Evolutionary conservation across 2,113 vertebrate genomes (phyloP).

Genomic region (Hystrix cristata): DNA sequence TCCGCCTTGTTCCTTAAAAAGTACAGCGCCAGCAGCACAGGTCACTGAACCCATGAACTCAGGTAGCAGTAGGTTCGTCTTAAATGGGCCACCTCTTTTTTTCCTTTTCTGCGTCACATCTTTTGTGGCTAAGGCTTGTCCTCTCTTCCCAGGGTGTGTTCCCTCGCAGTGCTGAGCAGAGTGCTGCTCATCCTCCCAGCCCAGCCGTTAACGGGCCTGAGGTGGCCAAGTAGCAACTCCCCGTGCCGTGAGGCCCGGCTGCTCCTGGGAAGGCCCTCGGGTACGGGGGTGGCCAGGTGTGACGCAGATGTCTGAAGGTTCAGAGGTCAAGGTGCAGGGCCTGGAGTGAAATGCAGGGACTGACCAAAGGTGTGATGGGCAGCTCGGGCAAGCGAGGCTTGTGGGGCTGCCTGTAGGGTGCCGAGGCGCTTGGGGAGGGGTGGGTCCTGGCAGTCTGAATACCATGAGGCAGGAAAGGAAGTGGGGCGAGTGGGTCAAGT

Average conservation of each 20-base stretch:
- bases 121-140: not conserved
- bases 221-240: not conserved
- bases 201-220: not conserved
- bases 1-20: not conserved
- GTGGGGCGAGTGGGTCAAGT: not conserved
- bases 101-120: not conserved
- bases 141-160: not conserved
- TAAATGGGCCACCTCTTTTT: not conserved
- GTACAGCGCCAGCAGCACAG: not conserved
- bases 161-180: not conserved
- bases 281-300: too few species aligned
- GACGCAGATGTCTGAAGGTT: not conserved
- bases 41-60: not conserved
- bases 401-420: not conserved
- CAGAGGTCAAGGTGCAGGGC: not conserved
- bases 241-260: not conserved
- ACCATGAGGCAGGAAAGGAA: not conserved
- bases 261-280: not conserved
- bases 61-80: not conserved
- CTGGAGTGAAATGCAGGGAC: not conserved
- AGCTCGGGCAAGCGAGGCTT: not conserved
- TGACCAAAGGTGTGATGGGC: not conserved
- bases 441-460: not conserved
- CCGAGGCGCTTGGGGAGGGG: not conserved
- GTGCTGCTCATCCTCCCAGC: not conserved